Evolutionary conservation across 2,888 invertebrate species (phyloP), one percentile per base, ranked within the genome.

Genomic region (Synergus gifuensis): DNA sequence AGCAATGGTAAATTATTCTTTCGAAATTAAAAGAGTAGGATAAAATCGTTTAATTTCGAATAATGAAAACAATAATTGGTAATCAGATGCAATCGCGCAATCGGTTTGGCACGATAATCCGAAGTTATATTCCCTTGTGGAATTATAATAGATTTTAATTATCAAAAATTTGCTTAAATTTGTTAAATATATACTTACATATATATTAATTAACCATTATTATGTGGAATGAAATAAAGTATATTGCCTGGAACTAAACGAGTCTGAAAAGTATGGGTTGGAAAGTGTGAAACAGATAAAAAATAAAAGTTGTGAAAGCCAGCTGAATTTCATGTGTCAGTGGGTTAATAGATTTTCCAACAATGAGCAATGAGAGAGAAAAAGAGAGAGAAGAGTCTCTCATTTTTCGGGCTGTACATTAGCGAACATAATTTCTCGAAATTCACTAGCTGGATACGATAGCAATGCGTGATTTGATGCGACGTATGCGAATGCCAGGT

Each of bases 401-500:
- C 12, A 14, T 36, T 46, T 44, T 49, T 18, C 4, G 14, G 22
- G 54, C 11, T n/a, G 69, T 36, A 11, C 16, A 49, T 69, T 49
- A 69, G 49, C 54, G 49, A 54, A 73, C 49, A n/a, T 36, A 73
- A 73, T 73, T 54, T 73, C 73, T 73, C 49, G 36, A 73, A 73
- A 49, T 73, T n/a, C 49, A n/a, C n/a, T n/a, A 36, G 28, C 1
- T 36, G 54, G 36, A 60, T 54, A 16, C 73, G 73, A 73, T 73
- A 73, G 73, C 73, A 49, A 73, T 60, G 60, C 22, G 18, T 73
- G 54, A 54, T 73, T 69, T 49, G 49, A 36, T 73, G 49, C 73
- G 49, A 73, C 73, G 73, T 73, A 73, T 73, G 73, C 54, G 73
- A 73, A 73, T 73, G 73, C 73, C 77, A 82, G 76, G 76, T 82